phyloP scores from a whole-genome alignment of 2,113 vertebrate genomes.

The Haliaeetus leucogaster region DNA sequence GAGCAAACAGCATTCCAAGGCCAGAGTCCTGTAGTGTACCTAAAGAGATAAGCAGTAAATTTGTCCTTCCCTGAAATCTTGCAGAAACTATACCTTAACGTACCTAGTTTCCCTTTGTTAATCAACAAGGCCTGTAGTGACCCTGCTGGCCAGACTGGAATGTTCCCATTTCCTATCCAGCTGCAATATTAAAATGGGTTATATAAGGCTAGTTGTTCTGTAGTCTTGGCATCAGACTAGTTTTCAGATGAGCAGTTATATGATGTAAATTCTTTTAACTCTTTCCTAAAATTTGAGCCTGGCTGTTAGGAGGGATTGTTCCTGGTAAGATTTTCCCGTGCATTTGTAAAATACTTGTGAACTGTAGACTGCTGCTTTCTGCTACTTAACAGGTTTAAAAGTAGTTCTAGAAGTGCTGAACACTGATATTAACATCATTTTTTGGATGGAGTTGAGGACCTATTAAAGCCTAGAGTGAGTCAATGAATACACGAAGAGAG shows the following conservation, averaged over 20 bases:
- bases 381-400: not conserved
- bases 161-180: slow-evolving; percentile 40
- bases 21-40: not conserved
- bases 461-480: not conserved
- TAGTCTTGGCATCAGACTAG: not conserved
- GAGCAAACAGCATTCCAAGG: not conserved
- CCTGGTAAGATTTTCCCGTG: not conserved
- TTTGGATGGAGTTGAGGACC: not conserved
- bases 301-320: not conserved
- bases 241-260: not conserved
- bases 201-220: not conserved
- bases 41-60: not conserved
- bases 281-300: not conserved
- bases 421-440: not conserved
- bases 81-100: not conserved
- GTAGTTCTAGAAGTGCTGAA: not conserved
- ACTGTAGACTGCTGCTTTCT: not conserved
- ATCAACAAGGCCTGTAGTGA: not conserved
- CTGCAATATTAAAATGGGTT: slow-evolving; percentile 6
- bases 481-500: not conserved
- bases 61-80: not conserved
- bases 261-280: not conserved
- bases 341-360: not conserved
- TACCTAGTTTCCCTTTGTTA: not conserved
- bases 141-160: not conserved